Evolutionary conservation across 2,113 vertebrate genomes (phyloP), one percentile per base, ranked within the genome.

Genomic region (Larimichthys polyactis): DNA sequence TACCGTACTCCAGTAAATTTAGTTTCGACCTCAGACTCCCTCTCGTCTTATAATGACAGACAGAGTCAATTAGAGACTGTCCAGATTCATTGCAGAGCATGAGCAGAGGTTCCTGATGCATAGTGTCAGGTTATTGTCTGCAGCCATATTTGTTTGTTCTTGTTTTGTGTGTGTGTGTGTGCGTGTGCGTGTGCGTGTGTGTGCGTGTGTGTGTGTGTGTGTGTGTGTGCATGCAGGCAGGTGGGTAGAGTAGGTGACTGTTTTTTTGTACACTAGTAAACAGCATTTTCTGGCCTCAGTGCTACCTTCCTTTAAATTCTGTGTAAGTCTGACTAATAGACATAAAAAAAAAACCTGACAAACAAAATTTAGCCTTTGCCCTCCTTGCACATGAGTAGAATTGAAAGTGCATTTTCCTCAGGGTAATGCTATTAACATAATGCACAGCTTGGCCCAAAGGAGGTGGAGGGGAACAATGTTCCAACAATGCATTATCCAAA

Each of bases 351-450:
- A 32, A 5, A 32, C 60, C 51, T 76, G 57, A 75, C 75, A 54
- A 72, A 40, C 46, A 8, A 66, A 73, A 75, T 89, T 27, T 66
- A 12, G 62, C 74, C 73, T 78, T 65, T 75, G 44, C 58, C 70
- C 51, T 73, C 15, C 24, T 29, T 54, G 58, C 52, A 74, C 66
- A 71, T 55, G 66, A 77, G 67, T 57, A 15, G 24, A 82, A 86
- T 84, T 78, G 77, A 70, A 79, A 86, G 67, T 49, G 27, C 3
- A 48, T 71, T 84, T 81, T 70, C 64, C 52, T 86, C 40, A 54
- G 71, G 57, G 81, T 49, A 51, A 49, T 54, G 17, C 81, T 20
- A 81, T 75, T 80, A 71, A 58, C 73, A 83, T 89, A 81, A 83
- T 78, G 86, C 69, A 81, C 58, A 73, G 69, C 67, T 70, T 2